Evolutionary conservation across 2,888 invertebrate genomes (phyloP), one percentile per base, ranked within the genome.

Genomic region (Chouioia cunea): DNA sequence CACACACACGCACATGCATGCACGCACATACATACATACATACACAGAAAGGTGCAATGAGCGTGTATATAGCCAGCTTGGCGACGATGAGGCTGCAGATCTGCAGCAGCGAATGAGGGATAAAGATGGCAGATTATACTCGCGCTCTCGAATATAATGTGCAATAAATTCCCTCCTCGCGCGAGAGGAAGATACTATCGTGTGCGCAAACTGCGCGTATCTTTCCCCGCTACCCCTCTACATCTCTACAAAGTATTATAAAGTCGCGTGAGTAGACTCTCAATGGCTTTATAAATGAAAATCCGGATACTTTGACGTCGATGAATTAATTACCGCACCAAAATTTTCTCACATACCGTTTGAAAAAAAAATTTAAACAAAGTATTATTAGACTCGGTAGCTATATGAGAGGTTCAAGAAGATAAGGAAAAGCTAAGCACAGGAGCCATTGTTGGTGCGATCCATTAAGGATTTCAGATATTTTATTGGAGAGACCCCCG

Each of bases 391-490:
- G 3, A 6, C 27, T 2, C 27, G 27, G 27, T 27, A 27, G 27
- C 27, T 27, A 27, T 27, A 10, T 12, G 12, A 4, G 36, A 12
- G 27, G 2, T 15, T 22, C 12, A 23, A 47, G 54, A 14, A 23
- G 60, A 18, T 63, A 59, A 54, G 70, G 56, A 56, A 65, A 65
- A 20, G 12, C 50, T n/a, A 48, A 50, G 23, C 57, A 36, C 62
- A 54, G 75, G 68, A 75, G 77, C 77, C 78, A 79, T 82, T 81
- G 80, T 81, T 80, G 76, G 74, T 1, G 0, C 78, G 81, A 80
- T 82, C 82, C 83, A 83, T 82, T 82, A 83, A 78, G 79, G 79
- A 78, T 77, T 79, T 77, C 74, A 76, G 79, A 81, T 81, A 81
- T 80, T 36, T 82, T 79, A 81, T 80, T 80, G 70, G 64, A 62